These are phyloP conservation scores for Eucera pruinosa DNA, from an alignment of 2,888 invertebrate genomes.

Conservation along the genomic window DNA sequence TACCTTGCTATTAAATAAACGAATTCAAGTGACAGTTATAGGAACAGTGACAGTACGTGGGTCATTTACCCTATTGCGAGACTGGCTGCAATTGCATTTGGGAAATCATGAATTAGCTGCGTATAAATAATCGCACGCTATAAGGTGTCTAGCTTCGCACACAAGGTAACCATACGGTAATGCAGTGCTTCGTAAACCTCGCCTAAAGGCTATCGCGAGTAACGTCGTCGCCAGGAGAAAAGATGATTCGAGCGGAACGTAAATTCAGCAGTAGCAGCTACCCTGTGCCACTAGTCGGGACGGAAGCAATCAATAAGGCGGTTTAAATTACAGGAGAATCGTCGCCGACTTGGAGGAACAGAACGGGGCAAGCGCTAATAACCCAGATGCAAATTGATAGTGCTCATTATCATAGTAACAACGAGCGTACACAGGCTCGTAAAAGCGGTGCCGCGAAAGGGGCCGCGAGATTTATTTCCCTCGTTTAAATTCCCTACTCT, in stretches of 20 bases:
- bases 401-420: slow-evolving; percentile 59
- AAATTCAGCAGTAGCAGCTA: slow-evolving; percentile 32
- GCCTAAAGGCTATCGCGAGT: neutral
- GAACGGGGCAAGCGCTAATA: slow-evolving; percentile 52
- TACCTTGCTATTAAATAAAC: too few relatives aligned
- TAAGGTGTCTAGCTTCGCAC: too few relatives aligned
- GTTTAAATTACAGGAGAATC: slow-evolving; percentile 56
- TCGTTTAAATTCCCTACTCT: slow-evolving; percentile 51
- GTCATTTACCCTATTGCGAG: too few relatives aligned
- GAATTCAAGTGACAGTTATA: too few relatives aligned
- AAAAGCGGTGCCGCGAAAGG: slow-evolving; percentile 45
- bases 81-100: too few relatives aligned
- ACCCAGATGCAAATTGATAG: slow-evolving; percentile 64
- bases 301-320: slow-evolving; percentile 61
- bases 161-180: too few relatives aligned
- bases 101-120: too few relatives aligned
- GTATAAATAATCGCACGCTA: too few relatives aligned
- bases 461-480: slow-evolving; percentile 58
- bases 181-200: neutral
- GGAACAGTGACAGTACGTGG: too few relatives aligned
- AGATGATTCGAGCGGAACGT: slow-evolving; percentile 37
- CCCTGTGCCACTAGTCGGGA: slow-evolving; percentile 30
- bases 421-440: slow-evolving; percentile 41
- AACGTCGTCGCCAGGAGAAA: slow-evolving; percentile 27
- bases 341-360: slow-evolving; percentile 55